Evolutionary conservation across 2,113 vertebrate species (phyloP), one percentile per base, ranked within the genome.

Genomic region (Agelaius phoeniceus): DNA sequence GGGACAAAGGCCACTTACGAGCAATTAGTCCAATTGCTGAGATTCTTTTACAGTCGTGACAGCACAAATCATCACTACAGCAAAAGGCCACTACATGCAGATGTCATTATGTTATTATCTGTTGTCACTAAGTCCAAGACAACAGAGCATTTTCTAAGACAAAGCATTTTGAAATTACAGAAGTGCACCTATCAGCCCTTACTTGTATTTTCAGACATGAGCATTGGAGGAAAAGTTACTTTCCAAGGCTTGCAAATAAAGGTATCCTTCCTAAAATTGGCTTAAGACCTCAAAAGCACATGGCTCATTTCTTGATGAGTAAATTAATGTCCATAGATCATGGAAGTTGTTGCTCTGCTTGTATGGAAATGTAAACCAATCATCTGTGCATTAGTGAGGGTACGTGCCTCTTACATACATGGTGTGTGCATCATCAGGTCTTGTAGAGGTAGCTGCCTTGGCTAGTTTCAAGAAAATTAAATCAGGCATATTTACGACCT

Each of bases 371-470:
- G 6, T 12, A 58, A 77, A 54, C 14, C 51, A 33, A 51, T 11
- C 8, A 18, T 9, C 4, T 5, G 14, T 15, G 61, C 4, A 0
- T 30, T 62, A 17, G n/a, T 16, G 24, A 52, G 31, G 11, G 33
- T 13, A 19, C 0, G 3, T 59, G 39, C 18, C 67, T 79, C 31
- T 52, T 24, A 61, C 13, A 21, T 24, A 57, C 17, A 19, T 21
- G 15, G 28, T 5, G n/a, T 5, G 2, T 19, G 41, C 28, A 23
- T 15, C 27, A 20, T 15, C 61, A 49, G 15, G 11, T 58, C 37
- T 20, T 21, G 24, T 7, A 39, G 55, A 69, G 51, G 39, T 28
- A 51, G 11, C 54, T 76, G 37, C 48, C 71, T 54, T 44, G 22
- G 28, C 46, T 49, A 27, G 14, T 57, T 82, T 54, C 21, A 75